phyloP scores from a whole-genome alignment of 2,888 invertebrate species.

The Epirrhoe alternata region DNA sequence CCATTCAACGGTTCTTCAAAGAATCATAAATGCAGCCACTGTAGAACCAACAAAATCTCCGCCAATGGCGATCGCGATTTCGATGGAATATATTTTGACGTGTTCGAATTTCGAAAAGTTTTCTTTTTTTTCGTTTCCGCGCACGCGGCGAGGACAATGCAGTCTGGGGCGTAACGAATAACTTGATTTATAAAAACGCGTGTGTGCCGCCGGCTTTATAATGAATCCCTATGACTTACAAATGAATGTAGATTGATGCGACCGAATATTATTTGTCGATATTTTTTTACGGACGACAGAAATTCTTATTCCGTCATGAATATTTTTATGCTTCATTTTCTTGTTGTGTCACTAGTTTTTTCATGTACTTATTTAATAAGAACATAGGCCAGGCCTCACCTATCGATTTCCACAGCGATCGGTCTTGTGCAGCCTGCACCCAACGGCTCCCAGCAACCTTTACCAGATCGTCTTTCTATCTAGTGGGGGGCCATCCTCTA shows the following conservation, averaged over 20 bases:
- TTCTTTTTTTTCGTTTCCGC: conserved; percentile 58
- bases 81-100: conserved; percentile 74
- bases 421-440: too few relatives aligned
- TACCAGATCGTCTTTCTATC: too few relatives aligned
- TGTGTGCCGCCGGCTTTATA: conserved; percentile 62
- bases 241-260: conserved; percentile 22
- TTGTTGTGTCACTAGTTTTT: background rate
- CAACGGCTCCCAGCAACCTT: too few relatives aligned
- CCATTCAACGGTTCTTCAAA: background rate
- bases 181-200: conserved; percentile 76
- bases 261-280: conserved; percentile 13
- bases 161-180: conserved; percentile 77
- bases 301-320: background rate
- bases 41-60: conserved; percentile 53
- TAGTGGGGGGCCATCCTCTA: too few relatives aligned
- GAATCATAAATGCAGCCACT: conserved; percentile 26
- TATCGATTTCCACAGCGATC: too few relatives aligned
- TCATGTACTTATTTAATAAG: too few relatives aligned
- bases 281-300: background rate
- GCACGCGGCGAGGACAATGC: conserved; percentile 74
- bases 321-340: background rate
- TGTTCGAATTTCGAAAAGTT: conserved; percentile 67
- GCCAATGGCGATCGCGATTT: conserved; percentile 64
- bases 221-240: conserved; percentile 28
- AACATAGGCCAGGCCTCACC: too few relatives aligned